phyloP scores from a whole-genome alignment of 2,113 vertebrate species.

The Crotophaga sulcirostris region DNA sequence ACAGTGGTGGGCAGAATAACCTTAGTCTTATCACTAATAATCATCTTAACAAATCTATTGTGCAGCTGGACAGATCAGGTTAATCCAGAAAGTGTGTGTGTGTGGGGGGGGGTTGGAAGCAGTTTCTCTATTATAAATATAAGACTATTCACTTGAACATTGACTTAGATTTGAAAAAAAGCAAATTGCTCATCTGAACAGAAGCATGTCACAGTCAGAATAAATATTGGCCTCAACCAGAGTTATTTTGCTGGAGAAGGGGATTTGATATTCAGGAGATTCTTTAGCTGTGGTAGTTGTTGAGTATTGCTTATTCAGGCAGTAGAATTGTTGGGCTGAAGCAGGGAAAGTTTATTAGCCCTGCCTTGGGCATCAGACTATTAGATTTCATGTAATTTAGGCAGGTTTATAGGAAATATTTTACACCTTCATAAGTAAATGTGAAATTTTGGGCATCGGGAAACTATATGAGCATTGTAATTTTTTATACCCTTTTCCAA shows the following conservation, averaged over 20 bases:
- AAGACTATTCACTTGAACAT: neutral
- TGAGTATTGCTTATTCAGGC: conserved; percentile 50
- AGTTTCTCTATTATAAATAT: neutral
- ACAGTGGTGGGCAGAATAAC: neutral
- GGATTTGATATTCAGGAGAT: conserved; percentile 28
- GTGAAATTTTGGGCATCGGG: conserved; percentile 2
- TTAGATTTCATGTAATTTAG: conserved; percentile 56
- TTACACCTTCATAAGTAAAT: conserved; percentile 41
- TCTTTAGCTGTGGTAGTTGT: neutral
- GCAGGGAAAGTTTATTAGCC: conserved; percentile 42
- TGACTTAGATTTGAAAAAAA: neutral
- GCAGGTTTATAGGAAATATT: conserved; percentile 39
- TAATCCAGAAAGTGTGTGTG: neutral
- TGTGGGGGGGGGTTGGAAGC: neutral
- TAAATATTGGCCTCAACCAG: neutral
- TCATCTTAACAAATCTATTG: neutral
- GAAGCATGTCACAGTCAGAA: conserved; percentile 12
- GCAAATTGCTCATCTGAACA: neutral
- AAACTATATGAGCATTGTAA: neutral
- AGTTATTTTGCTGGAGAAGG: neutral
- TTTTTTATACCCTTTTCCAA: conserved; percentile 23
- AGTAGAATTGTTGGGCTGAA: conserved; percentile 18
- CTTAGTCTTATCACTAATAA: neutral
- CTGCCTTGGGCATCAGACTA: conserved; percentile 35
- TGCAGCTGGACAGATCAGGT: neutral